Base-by-base conservation (phyloP, 2,113 vertebrate species). In the Synchiropus splendidus region DNA sequence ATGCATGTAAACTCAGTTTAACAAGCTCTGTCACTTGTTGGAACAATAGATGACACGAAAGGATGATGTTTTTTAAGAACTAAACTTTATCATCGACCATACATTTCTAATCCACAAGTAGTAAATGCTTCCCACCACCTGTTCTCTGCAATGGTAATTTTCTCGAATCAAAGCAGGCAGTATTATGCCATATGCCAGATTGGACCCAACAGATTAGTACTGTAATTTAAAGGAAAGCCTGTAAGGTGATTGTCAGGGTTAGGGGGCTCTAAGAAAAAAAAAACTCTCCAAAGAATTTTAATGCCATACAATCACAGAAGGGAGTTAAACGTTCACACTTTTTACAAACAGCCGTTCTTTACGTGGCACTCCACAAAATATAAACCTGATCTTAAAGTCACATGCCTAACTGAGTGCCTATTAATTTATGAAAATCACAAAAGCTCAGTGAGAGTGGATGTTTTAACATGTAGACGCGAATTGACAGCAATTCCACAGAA, bases 51-150 rank as follows among this genome's bases (percentile, higher is more conserved):
- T 57, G 54, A 67, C 53, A 64, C 62, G 58, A 61, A 61, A 45
- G 38, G 37, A 38, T 48, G 21, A 27, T 27, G 4, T 27, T 27
- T 58, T 68, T 64, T 63, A 72, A 80, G 54, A 68, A 31, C 54
- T 67, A 57, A 59, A 74, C 63, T 54, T 74, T 67, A 72, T 76
- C 41, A 6, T 61, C 14, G 12, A 51, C 67, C 57, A 78, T 60
- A 73, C 39, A 45, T 68, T 76, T 72, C 61, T 74, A 72, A 78
- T 80, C 66, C 64, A 74, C 57, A 18, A 31, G 36, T 16, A 45
- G 15, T 44, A 39, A 58, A 47, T 15, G 36, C 50, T 39, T 16
- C 42, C 39, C 38, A 42, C 48, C 31, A 17, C 32, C 10, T 8
- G 3, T 42, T 45, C 9, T 10, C 31, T 41, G 32, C 39, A 46